phyloP scores from a whole-genome alignment of 2,797 vertebrate species.

The Hyperoplus lanceolatus region DNA sequence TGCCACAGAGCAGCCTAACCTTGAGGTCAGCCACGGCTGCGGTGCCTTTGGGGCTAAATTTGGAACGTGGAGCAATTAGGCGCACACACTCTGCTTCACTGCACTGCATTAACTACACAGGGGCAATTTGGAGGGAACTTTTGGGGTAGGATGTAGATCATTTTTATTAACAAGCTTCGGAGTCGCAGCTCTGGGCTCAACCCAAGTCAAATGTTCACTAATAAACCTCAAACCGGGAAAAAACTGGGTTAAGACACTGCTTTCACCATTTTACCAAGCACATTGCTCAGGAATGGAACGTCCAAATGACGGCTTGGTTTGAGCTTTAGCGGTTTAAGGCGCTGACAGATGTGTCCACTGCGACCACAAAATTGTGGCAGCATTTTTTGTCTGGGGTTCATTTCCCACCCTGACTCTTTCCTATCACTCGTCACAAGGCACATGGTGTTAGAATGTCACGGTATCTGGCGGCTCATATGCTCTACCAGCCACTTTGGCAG shows the following conservation, averaged over 20 bases:
- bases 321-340: not conserved
- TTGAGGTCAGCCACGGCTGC: constrained; percentile 69
- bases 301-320: constrained; percentile 4
- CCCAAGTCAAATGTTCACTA: not conserved
- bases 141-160: constrained; percentile 26
- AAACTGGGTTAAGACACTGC: not conserved
- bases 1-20: constrained; percentile 64
- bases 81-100: constrained; percentile 58
- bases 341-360: constrained; percentile 27
- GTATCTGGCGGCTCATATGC: constrained; percentile 33
- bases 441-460: constrained; percentile 8
- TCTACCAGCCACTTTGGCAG: constrained; percentile 28
- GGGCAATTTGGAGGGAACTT: constrained; percentile 6
- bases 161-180: constrained; percentile 19
- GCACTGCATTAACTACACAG: constrained; percentile 44
- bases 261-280: constrained; percentile 6
- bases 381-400: constrained; percentile 33
- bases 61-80: constrained; percentile 73
- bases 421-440: constrained; percentile 18
- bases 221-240: constrained; percentile 7
- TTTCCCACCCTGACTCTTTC: constrained; percentile 9
- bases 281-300: constrained; percentile 17
- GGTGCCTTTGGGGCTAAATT: constrained; percentile 76
- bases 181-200: constrained; percentile 5
- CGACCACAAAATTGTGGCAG: not conserved